Base-by-base conservation (phyloP, 35 echinoderm and acorn worm species). In the Amphiura filiformis region DNA sequence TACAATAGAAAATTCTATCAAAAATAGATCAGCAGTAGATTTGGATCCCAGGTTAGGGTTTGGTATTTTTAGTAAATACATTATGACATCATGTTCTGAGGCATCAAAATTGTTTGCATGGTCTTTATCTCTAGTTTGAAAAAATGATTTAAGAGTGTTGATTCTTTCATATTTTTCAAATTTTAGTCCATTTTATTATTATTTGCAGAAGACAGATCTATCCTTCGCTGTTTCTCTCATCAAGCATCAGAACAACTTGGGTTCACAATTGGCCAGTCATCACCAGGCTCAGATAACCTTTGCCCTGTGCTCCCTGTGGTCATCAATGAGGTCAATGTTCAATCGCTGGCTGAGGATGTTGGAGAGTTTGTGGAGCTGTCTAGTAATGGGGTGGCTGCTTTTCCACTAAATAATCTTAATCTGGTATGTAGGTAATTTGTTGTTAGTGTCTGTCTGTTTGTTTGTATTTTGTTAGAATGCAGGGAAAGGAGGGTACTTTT, bases 251-350 rank as follows among this genome's bases (percentile, higher is more conserved):
- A 91, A 11, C 84, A 88, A 33, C 86, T 93, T 31, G 91, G 88
- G 5, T 97, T 93, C 76, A 39, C 49, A 32, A 41, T 85, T 41
- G 86, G 88, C 34, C 13, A 64, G 31, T 84, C 91, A 28, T 84
- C 95, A 17, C 91, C 88, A 36, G 91, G 88, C 36, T 31, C 78
- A n/a, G 37, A 36, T 37, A 97, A 93, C 30, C 78, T n/a, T 38
- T 97, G 95, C 81, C 95, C 95, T 15, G 38, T 85, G 80, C 88
- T 89, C 31, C 88, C 88, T 0, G 39, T 97, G 18, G 85, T 93
- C 36, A 97, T 97, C 65, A 97, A 93, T 91, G 95, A 97, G 61
- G 44, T 97, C 89, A 93, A 97, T 49, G 77, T 91, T 7, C 41
- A 83, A 17, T 79, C 57, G 28, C 41, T 78, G 41, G 89, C 80